A percentile compares a stretch with the other conserved stretches of the same genome.
These are phyloP conservation scores for Eurosta solidaginis DNA, from an alignment of 1,140 invertebrate genomes.

Conservation along the genomic window DNA sequence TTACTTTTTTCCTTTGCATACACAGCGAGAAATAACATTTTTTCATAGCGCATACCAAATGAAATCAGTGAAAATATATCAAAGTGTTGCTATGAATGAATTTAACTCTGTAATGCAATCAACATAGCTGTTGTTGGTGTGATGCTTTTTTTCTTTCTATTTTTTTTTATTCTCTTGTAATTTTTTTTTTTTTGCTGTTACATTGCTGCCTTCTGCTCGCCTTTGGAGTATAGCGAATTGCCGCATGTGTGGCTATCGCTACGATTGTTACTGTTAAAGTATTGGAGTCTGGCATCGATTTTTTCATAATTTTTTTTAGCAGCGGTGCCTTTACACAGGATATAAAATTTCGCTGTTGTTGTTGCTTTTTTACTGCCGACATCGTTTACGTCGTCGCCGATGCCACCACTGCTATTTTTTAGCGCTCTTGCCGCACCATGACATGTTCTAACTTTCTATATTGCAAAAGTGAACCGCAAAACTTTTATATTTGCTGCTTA, in stretches of 20 bases:
- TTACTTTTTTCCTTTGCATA: slow-evolving; percentile 10
- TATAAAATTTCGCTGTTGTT: neutral
- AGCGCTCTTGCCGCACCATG: too few relatives aligned
- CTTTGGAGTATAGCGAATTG: neutral
- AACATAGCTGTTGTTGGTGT: neutral
- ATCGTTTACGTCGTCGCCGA: neutral
- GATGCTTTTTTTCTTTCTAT: neutral
- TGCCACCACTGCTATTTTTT: neutral
- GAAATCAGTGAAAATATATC: slow-evolving; percentile 25
- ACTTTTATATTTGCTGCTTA: too few relatives aligned
- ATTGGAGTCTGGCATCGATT: slow-evolving; percentile 30
- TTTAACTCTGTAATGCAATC: slow-evolving; percentile 2
- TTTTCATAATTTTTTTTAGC: slow-evolving; percentile 19
- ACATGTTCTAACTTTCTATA: too few relatives aligned
- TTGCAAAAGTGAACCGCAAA: too few relatives aligned
- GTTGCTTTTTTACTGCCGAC: neutral
- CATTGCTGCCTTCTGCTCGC: neutral
- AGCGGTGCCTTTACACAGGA: slow-evolving; percentile 7
- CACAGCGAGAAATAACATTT: slow-evolving; percentile 10
- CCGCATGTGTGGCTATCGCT: neutral
- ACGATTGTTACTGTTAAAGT: neutral
- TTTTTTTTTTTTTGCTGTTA: neutral
- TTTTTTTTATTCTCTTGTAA: neutral
- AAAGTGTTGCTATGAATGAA: slow-evolving; percentile 16
- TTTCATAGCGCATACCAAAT: slow-evolving; percentile 2